A percentile compares a stretch with the other conserved stretches of the same genome.
phyloP scores from a whole-genome alignment of 2,888 invertebrate species.

The Laspeyria flexula region DNA sequence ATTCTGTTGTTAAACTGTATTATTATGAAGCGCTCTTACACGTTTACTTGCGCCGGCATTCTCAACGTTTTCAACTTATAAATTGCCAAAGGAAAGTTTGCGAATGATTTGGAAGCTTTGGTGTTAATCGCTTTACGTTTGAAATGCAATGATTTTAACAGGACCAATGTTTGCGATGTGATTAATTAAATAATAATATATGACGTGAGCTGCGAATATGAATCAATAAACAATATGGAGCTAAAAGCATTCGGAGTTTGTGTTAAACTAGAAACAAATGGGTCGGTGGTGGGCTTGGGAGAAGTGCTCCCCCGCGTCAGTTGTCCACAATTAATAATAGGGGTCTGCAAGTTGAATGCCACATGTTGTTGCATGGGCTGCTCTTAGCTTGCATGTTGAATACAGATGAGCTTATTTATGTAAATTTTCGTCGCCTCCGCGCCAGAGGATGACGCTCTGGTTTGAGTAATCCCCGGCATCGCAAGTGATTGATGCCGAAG shows the following conservation, averaged over 20 bases:
- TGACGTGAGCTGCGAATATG: slow-evolving; percentile 47
- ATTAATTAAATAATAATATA: slow-evolving; percentile 33
- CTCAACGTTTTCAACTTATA: slow-evolving; percentile 41
- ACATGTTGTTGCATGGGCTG: slow-evolving; percentile 82
- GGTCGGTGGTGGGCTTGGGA: slow-evolving; percentile 49
- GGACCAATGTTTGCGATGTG: slow-evolving; percentile 13
- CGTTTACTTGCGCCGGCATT: slow-evolving; percentile 48
- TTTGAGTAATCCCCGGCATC: slow-evolving; percentile 73
- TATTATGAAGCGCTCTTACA: slow-evolving; percentile 67
- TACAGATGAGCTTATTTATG: slow-evolving; percentile 84
- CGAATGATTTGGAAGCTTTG: slow-evolving; percentile 43
- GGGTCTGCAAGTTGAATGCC: slow-evolving; percentile 81
- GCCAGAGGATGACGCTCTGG: slow-evolving; percentile 68
- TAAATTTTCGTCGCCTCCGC: slow-evolving; percentile 73
- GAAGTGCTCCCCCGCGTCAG: slow-evolving; percentile 68
- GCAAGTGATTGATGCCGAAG: slow-evolving; percentile 78
- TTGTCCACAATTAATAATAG: slow-evolving; percentile 82
- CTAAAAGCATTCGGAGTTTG: slow-evolving; percentile 56
- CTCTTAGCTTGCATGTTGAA: slow-evolving; percentile 75
- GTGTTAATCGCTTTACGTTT: slow-evolving; percentile 26
- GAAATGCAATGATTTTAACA: slow-evolving; percentile 17
- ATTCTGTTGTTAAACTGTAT: slow-evolving; percentile 78
- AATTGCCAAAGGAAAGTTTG: slow-evolving; percentile 44
- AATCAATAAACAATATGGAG: slow-evolving; percentile 59
- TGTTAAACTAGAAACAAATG: slow-evolving; percentile 69